phyloP scores from a whole-genome alignment of 64 coral and sea anemone species.

The Pocillopora damicornis region DNA sequence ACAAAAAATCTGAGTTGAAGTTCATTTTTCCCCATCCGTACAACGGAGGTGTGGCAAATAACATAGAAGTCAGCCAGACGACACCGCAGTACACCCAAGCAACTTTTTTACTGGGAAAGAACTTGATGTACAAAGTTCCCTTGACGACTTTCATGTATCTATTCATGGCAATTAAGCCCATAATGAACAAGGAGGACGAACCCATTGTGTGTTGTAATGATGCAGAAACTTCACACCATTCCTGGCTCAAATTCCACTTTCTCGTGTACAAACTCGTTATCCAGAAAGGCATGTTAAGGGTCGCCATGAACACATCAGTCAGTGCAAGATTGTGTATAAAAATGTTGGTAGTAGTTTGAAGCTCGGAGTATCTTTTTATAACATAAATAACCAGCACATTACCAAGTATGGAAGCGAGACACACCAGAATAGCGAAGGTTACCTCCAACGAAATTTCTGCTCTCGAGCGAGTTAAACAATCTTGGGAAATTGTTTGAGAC shows the following conservation, averaged over 20 bases:
- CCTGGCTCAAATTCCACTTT: no score
- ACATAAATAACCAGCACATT: constrained; percentile 47
- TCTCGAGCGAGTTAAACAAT: background rate
- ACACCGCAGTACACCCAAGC: constrained; percentile 30
- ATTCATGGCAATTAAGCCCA: no score
- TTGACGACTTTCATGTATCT: no score
- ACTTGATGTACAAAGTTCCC: no score
- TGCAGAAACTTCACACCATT: no score
- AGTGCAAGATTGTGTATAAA: constrained; percentile 58
- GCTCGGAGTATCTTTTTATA: constrained; percentile 38
- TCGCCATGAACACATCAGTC: constrained; percentile 62
- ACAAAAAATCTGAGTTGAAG: constrained; percentile 21
- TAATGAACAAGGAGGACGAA: no score
- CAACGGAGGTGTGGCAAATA: constrained; percentile 60
- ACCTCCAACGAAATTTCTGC: constrained; percentile 46
- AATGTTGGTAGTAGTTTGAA: constrained; percentile 46
- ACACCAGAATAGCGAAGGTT: constrained; percentile 19
- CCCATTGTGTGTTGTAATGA: no score
- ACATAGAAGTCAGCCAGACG: constrained; percentile 42
- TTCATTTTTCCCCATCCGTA: constrained; percentile 64
- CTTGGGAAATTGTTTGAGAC: background rate
- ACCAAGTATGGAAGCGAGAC: constrained; percentile 22
- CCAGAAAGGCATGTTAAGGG: background rate
- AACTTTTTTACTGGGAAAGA: no score
- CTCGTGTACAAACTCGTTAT: no score